These are phyloP conservation scores for Halocynthia roretzi DNA, from an alignment of 23 tunicate genomes.

Conservation along the genomic window DNA sequence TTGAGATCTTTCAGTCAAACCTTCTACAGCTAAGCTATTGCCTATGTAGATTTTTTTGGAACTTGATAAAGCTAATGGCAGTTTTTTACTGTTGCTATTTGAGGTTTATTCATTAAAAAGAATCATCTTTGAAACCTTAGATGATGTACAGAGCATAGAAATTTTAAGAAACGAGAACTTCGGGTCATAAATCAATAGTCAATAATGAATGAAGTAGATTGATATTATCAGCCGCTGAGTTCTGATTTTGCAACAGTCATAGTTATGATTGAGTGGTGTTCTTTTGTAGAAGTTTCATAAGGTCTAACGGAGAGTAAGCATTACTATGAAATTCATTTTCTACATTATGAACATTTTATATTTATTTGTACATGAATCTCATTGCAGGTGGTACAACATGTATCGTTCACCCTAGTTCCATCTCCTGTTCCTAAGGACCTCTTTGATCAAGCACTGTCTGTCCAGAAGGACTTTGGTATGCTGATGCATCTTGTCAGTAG, in stretches of 20 bases:
- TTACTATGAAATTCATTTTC: too few species aligned
- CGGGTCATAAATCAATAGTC: too few species aligned
- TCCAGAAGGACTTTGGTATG: constrained; percentile 50
- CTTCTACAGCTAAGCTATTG: neutral
- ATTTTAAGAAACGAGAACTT: too few species aligned
- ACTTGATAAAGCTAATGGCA: too few species aligned
- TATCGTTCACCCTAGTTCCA: constrained; percentile 62
- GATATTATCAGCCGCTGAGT: neutral
- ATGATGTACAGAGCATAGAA: too few species aligned
- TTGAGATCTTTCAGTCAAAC: neutral
- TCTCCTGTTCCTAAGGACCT: constrained; percentile 37
- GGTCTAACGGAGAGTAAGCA: too few species aligned
- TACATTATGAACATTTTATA: too few species aligned
- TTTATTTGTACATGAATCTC: neutral
- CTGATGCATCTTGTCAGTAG: constrained; percentile 45
- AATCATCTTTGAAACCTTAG: too few species aligned
- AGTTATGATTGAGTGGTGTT: neutral
- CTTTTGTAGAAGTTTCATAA: neutral
- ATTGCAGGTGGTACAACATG: constrained; percentile 22
- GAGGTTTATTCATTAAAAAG: too few species aligned
- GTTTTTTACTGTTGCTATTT: too few species aligned
- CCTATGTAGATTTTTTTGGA: too few species aligned
- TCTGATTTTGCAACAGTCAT: neutral
- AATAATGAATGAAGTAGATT: too few species aligned
- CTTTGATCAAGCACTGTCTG: constrained; percentile 14